A percentile compares a stretch with the other conserved stretches of the same genome.
Conservation (phyloP, 2,888 invertebrate genomes). For the Tetragonisca angustula region DNA sequence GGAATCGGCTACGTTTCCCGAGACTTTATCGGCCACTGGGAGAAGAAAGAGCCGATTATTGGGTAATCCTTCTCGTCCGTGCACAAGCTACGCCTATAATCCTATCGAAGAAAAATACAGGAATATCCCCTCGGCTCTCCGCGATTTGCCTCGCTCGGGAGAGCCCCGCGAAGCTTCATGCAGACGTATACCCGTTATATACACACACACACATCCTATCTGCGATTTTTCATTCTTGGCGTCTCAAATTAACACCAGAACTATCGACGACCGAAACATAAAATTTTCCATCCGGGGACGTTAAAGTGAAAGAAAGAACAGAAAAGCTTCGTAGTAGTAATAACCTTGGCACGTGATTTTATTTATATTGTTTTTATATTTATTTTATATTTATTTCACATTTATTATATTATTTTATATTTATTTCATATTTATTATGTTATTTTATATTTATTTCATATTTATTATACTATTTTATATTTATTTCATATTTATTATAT, state of each 20-base stretch:
- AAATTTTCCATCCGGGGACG: no score
- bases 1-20: not conserved
- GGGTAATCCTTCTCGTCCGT: constrained; percentile 61
- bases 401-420: no score
- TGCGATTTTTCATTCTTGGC: not conserved
- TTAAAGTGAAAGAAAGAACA: no score
- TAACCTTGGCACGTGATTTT: no score
- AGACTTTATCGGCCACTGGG: constrained; percentile 32
- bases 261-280: no score
- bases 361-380: no score
- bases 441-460: no score
- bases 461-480: no score
- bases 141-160: constrained; percentile 26
- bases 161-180: not conserved
- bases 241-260: not conserved
- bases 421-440: no score
- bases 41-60: constrained; percentile 61
- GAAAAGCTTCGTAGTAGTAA: no score
- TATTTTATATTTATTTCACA: no score
- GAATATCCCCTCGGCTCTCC: constrained; percentile 38
- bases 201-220: not conserved
- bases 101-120: constrained; percentile 62
- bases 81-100: constrained; percentile 63
- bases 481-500: no score
- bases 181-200: constrained; percentile 12